Base-by-base conservation (phyloP, 2,888 invertebrate species). In the Pseudeuparius sepicola region DNA sequence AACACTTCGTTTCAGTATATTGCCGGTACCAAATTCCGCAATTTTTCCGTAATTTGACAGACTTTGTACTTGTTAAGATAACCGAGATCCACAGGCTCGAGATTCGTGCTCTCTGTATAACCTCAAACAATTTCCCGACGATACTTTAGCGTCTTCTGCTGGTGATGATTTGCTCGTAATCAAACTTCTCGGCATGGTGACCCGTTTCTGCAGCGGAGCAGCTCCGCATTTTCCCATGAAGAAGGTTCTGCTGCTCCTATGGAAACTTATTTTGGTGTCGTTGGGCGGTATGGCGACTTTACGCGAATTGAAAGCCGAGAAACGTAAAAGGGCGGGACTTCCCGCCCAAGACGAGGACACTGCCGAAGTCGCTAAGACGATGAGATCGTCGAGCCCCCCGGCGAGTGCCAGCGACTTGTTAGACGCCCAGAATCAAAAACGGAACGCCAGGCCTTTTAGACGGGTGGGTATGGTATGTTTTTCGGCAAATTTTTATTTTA, bases 221-320 rank as follows among this genome's bases (percentile, higher is more conserved):
- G 86, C 90, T 4, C 92, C 96, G 11, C 94, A 97, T 66, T 97
- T 93, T 65, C 98, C 98, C 3, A 96, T 98, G 78, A 96, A 94
- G 60, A 99, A 98, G 66, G 88, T 97, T 6, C 68, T 99, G 11
- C 66, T 99, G 29, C 37, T 52, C 2, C 66, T 98, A 11, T 98
- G 98, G 98, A 98, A 98, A 67, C 75, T 90, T 6, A 75, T 96
- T 37, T 67, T 99, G 32, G 79, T 94, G 2, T 83, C 87, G 9
- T 67, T 98, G 30, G 98, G 98, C 13, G 97, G 96, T 4, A 87
- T 88, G 54, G 78, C 82, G 38, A 78, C 81, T 36, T 65, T 96
- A 23, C 80, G 82, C 52, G 74, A 78, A 46, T 64, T 83, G 33
- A 94, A 94, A 65, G 55, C 67, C 36, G 70, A 68, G 40, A 74